phyloP scores from a whole-genome alignment of 2,797 vertebrate genomes.

The Danio jaintianensis region DNA sequence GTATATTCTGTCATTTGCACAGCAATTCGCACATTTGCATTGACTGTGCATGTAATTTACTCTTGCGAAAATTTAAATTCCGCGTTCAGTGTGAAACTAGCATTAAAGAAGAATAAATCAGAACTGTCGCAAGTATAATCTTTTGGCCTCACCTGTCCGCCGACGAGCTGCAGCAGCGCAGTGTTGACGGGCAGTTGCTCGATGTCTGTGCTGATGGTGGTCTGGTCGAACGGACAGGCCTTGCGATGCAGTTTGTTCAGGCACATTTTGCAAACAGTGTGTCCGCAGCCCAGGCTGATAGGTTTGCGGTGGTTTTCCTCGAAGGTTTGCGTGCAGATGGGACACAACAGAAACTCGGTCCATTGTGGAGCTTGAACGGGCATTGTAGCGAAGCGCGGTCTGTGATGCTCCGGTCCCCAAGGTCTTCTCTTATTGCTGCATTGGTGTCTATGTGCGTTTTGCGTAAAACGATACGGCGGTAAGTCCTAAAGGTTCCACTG shows the following conservation, averaged over 20 bases:
- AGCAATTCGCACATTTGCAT: no score
- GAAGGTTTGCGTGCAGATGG: conserved; percentile 99
- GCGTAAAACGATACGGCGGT: conserved; percentile 74
- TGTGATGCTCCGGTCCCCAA: conserved; percentile 25
- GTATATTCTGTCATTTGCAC: no score
- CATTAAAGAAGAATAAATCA: no score
- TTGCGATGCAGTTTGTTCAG: conserved; percentile 99
- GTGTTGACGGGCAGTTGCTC: conserved; percentile 98
- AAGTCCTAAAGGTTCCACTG: conserved; percentile 84
- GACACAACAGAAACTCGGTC: conserved; percentile 99
- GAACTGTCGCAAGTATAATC: no score
- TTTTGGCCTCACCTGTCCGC: conserved; percentile 88
- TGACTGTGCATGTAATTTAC: no score
- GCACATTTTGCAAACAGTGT: conserved; percentile 99
- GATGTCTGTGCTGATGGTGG: conserved; percentile 97
- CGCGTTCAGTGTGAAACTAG: no score
- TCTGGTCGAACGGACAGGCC: conserved; percentile 99
- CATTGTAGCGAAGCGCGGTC: conserved; percentile 83
- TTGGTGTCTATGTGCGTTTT: conserved; percentile 30
- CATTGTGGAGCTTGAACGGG: conserved; percentile 99
- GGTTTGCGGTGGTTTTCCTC: conserved; percentile 97
- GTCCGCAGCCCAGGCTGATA: conserved; percentile 98
- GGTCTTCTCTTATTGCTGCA: conserved; percentile 19
- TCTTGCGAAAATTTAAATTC: no score
- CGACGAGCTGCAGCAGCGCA: conserved; percentile 96